Evolutionary conservation across 2,113 vertebrate genomes (phyloP).

Genomic region (Pterocles gutturalis): DNA sequence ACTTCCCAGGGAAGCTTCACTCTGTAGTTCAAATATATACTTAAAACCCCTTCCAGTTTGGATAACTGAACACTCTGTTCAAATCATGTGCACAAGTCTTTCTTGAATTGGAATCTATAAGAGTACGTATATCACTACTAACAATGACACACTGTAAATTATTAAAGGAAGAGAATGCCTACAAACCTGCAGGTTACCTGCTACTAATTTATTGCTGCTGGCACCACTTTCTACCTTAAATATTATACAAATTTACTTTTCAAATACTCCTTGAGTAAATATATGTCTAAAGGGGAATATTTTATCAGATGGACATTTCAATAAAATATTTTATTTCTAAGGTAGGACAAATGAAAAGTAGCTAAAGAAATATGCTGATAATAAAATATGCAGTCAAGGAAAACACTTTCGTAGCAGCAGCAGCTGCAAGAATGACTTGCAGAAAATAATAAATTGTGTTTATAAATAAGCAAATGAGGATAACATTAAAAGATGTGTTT

Average conservation of each 20-base stretch:
- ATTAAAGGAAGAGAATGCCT: not conserved
- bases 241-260: conserved; percentile 71
- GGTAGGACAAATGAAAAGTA: conserved; percentile 43
- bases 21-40: not conserved
- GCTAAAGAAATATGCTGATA: conserved; percentile 67
- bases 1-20: not conserved
- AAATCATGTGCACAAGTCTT: not conserved
- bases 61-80: not conserved
- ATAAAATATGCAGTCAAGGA: conserved; percentile 58
- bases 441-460: conserved; percentile 55
- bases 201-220: conserved; percentile 43
- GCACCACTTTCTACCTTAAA: conserved; percentile 38
- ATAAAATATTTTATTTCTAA: conserved; percentile 71
- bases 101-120: not conserved
- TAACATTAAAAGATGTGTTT: conserved; percentile 51
- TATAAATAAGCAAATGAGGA: conserved; percentile 43
- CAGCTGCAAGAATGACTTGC: conserved; percentile 11
- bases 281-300: conserved; percentile 57
- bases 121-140: not conserved
- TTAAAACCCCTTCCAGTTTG: not conserved
- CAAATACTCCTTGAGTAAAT: conserved; percentile 66
- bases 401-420: conserved; percentile 21
- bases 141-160: not conserved
- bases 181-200: conserved; percentile 7
- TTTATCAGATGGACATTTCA: conserved; percentile 69